Evolutionary conservation across 2,797 vertebrate species (phyloP), one percentile per base, ranked within the genome.

Genomic region (Oceanodroma leucorhoa): DNA sequence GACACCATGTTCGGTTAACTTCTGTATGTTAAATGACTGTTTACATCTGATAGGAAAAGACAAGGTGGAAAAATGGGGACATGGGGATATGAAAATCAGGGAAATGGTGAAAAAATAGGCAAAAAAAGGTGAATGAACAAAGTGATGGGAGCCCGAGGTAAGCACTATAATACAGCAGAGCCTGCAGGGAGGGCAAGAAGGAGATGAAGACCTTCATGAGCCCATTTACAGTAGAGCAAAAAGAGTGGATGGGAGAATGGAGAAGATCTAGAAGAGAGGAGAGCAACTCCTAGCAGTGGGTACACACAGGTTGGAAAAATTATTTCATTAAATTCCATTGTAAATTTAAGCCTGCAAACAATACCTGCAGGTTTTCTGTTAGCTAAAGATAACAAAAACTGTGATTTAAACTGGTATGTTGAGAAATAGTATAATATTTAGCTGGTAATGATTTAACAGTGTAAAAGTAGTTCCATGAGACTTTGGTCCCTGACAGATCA

Each of bases 401-500:
- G 11, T 51, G 40, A 51, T 71, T 80, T 90, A 57, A 77, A 78
- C 16, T 32, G 1, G 0, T 30, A 3, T 45, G n/a, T 41, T 61
- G 32, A 34, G 60, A 86, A 86, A 86, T 36, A 61, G 16, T n/a
- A 7, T 13, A 40, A 26, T 40, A 34, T 81, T 76, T 40, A 40
- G 14, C 32, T 45, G 26, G 20, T 23, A 66, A 45, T 32, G 10
- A 41, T 70, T 61, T 22, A 88, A 29, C 1, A 26, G 17, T 43
- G 9, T 70, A 34, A 53, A 77, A 45, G 34, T 57, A 40, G 14
- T 45, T 53, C 13, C 11, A 18, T 26, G n/a, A 88, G 48, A 57
- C 26, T n/a, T 51, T 1, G 1, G 46, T 27, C 9, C 21, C 18
- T 66, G 23, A 27, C 0, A 3, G 10, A 62, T 58, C 21, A 70